Percentiles rank a stretch among this genome's conserved stretches.
phyloP scores from a whole-genome alignment of 2,113 vertebrate species.

The Recurvirostra avosetta region DNA sequence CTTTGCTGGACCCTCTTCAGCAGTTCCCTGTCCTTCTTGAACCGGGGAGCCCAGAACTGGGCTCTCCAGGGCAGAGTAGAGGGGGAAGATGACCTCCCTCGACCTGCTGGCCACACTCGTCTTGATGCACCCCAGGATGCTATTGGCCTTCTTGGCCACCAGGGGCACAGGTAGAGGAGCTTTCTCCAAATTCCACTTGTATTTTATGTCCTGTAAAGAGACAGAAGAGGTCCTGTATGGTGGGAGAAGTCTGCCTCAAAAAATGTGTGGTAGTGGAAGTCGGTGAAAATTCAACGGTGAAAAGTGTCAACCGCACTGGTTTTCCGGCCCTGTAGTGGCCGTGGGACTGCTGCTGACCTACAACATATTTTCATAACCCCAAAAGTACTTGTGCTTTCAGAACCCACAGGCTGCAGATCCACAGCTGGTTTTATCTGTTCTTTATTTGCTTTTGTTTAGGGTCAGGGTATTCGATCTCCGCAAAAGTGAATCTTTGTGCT shows the following conservation, averaged over 20 bases:
- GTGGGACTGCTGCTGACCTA: neutral
- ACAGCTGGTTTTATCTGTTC: neutral
- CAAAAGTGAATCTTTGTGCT: conserved; percentile 64
- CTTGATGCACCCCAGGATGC: too few relatives aligned
- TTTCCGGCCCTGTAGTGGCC: neutral
- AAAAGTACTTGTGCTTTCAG: neutral
- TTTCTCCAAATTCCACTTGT: neutral
- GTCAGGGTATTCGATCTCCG: conserved; percentile 88
- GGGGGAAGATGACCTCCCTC: too few relatives aligned
- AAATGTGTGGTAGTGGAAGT: neutral
- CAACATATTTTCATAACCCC: accelerated
- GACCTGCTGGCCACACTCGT: too few relatives aligned
- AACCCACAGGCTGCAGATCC: accelerated
- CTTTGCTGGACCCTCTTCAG: too few relatives aligned
- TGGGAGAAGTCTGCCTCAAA: neutral
- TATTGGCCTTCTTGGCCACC: too few relatives aligned
- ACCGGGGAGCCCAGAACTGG: too few relatives aligned
- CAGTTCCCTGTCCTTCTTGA: too few relatives aligned
- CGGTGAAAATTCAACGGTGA: neutral
- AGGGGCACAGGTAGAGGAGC: neutral
- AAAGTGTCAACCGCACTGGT: accelerated
- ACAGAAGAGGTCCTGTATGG: neutral
- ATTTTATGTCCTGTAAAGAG: neutral
- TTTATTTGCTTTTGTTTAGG: conserved; percentile 42
- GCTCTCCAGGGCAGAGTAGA: too few relatives aligned